Base-by-base conservation (phyloP, 2,797 vertebrate species). In the Lagocephalus sceleratus region DNA sequence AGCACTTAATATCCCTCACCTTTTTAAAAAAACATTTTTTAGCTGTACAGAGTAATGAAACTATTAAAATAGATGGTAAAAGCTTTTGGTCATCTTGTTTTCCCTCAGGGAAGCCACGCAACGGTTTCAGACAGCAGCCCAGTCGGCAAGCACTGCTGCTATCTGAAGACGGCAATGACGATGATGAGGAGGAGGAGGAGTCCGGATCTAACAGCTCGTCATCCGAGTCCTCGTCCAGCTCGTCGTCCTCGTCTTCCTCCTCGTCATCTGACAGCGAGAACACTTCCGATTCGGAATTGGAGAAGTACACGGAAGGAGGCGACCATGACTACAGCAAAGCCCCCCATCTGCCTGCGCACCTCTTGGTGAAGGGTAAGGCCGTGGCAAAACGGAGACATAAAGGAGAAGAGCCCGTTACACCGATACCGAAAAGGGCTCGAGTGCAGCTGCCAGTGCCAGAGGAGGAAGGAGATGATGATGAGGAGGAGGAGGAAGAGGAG, bases 261-360 rank as follows among this genome's bases (percentile, higher is more conserved):
- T 92, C 91, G 0, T 91, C 90, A 0, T 94, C 94, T 0, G 93
- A 93, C 57, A 96, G 92, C 0, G 91, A 91, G 21, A 90, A 90
- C 57, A 87, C 87, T 57, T 92, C 90, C 0, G 89, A 93, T 20
- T 93, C 91, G 1, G 95, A 98, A 52, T 83, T 87, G 84, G 93
- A 93, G 82, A 92, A 94, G 82, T 98, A 93, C 21, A 85, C 93
- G 16, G 96, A 98, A 0, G 96, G 95, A 2, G 95, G 95, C 1
- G 97, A 99, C 68, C 97, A 99, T 5, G 96, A 98, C 89, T 99
- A 99, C 88, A 99, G 94, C 87, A 98, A 96, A 88, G 94, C 93
- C 0, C 90, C 94, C 54, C 89, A 92, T 66, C 89, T 87, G 25
- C 91, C 91, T 1, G 20, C 43, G 3, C 54, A 22, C 17, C 62